Percentiles rank a stretch among this genome's conserved stretches.
Evolutionary conservation across 2,888 invertebrate species (phyloP).

Genomic region (Idaea biselata): DNA sequence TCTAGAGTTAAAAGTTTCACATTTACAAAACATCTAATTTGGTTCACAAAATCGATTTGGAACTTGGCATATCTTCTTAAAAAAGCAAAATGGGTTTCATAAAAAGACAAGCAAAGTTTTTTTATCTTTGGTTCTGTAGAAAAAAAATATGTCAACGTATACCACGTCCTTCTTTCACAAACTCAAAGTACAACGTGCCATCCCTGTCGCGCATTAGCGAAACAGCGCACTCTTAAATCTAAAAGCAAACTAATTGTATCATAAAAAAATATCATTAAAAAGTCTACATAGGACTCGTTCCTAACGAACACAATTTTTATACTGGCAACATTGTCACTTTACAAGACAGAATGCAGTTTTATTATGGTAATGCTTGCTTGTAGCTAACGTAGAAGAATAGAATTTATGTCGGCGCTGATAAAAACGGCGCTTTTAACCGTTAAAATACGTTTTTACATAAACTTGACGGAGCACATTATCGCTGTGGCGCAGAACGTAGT

Average conservation of each 20-base stretch:
- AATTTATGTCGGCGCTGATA: neutral
- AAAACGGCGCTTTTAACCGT: neutral
- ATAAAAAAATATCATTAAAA: neutral
- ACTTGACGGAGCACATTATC: neutral
- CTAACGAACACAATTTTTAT: neutral
- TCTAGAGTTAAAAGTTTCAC: too few species aligned
- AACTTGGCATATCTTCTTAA: too few species aligned
- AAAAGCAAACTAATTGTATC: neutral
- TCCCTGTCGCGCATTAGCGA: too few species aligned
- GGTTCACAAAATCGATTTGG: too few species aligned
- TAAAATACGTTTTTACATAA: neutral
- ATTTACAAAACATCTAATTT: too few species aligned
- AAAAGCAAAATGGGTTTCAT: too few species aligned
- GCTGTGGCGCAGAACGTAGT: neutral
- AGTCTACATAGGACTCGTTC: neutral
- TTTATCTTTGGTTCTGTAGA: too few species aligned
- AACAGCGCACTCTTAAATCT: neutral
- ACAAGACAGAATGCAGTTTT: neutral
- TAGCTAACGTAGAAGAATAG: neutral
- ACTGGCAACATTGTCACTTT: neutral
- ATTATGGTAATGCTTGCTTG: neutral
- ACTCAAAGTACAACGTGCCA: too few species aligned
- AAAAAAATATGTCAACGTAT: too few species aligned
- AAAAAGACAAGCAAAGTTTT: too few species aligned
- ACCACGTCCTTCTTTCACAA: too few species aligned